Evolutionary conservation across 2,113 vertebrate genomes (phyloP), one percentile per base, ranked within the genome.

Genomic region (Microcebus murinus): DNA sequence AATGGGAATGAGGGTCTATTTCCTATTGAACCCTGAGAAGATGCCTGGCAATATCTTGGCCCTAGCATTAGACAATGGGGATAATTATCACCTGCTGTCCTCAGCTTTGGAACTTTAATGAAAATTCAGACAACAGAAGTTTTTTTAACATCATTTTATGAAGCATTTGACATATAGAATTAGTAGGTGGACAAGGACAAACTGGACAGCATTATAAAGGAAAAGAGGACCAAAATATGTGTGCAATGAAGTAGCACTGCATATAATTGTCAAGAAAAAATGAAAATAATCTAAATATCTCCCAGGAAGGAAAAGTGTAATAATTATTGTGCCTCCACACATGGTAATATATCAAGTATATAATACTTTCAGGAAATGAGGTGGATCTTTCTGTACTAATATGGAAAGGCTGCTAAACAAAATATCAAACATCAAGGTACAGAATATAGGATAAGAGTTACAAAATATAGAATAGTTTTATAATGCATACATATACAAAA

Each of bases 311-410:
- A 77, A 85, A 93, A 36, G 10, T 94, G 90, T 89, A 95, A 94
- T 87, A 85, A 68, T 84, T 82, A 71, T 88, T 25, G 17, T 63
- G 17, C 42, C 74, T 94, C 59, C 71, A 82, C 36, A 86, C 21
- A 76, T n/a, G 79, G 21, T 71, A 81, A 76, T 65, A 82, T 57
- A 77, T 83, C 23, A 68, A 92, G 29, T 89, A 92, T 14, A 12
- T 71, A 94, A 73, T 61, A 73, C 86, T 84, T 84, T 74, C 45
- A 84, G 86, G 79, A 97, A 96, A 88, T 93, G 23, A 85, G 14
- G 59, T 55, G 3, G 8, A 80, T 95, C 8, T 68, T 65, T 73
- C 25, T 89, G 1, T 36, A 61, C n/a, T 94, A 74, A 79, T 27
- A 68, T 84, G 70, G 23, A 93, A 91, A 88, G 76, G 25, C 45